phyloP scores from a whole-genome alignment of 1,140 invertebrate species.

The Hyles vespertilio region DNA sequence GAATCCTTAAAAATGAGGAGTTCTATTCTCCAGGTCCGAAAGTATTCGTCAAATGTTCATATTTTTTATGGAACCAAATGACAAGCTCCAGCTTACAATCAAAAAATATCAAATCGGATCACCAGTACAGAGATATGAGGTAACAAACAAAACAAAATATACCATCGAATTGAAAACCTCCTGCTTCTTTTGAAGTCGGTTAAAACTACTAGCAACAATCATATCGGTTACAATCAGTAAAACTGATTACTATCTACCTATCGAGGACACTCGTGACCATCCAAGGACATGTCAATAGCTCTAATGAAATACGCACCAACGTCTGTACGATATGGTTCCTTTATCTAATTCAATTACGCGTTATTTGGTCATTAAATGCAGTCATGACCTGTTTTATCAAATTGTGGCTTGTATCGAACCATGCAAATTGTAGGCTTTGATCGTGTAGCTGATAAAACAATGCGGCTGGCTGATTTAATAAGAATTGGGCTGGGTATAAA shows the following conservation, averaged over 20 bases:
- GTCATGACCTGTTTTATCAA: conserved; percentile 52
- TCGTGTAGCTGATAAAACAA: background rate
- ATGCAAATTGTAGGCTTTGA: conserved; percentile 10
- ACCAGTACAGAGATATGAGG: background rate
- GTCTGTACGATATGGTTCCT: conserved; percentile 40
- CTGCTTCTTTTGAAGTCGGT: background rate
- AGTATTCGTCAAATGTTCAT: no score
- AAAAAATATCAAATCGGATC: background rate
- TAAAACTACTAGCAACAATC: no score
- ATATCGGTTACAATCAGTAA: background rate
- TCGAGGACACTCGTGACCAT: conserved; percentile 46
- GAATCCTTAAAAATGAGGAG: no score
- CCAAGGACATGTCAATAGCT: conserved; percentile 47
- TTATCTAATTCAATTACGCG: conserved; percentile 62
- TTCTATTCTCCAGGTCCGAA: no score
- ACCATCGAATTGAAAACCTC: background rate
- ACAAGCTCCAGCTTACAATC: no score
- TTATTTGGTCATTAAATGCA: conserved; percentile 56
- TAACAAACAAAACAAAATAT: background rate
- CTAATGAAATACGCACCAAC: conserved; percentile 41
- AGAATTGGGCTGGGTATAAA: background rate
- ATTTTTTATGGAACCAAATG: no score
- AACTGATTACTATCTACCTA: conserved; percentile 5
- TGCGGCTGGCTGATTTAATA: background rate
- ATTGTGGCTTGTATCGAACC: conserved; percentile 23